These are phyloP conservation scores for Ophraella communa DNA, from an alignment of 2,888 invertebrate genomes.

Conservation along the genomic window DNA sequence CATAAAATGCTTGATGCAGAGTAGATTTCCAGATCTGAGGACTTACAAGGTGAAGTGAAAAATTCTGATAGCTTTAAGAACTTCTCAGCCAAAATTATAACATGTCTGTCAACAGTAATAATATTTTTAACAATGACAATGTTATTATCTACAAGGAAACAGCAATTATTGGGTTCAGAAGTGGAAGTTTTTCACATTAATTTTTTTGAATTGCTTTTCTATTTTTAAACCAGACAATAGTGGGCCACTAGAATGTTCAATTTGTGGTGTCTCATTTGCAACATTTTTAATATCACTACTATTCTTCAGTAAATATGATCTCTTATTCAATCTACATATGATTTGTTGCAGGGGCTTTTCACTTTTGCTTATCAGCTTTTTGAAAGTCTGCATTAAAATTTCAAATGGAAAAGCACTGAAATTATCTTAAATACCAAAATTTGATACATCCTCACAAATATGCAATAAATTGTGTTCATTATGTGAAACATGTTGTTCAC, in stretches of 20 bases:
- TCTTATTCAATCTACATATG: slow-evolving; percentile 9
- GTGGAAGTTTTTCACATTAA: not conserved
- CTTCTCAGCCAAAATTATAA: slow-evolving; percentile 6
- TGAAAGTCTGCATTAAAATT: slow-evolving; percentile 19
- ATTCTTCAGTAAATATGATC: not conserved
- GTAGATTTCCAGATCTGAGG: slow-evolving; percentile 14
- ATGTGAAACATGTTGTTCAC: slow-evolving; percentile 23
- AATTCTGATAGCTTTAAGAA: slow-evolving; percentile 4
- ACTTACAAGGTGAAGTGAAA: slow-evolving; percentile 6
- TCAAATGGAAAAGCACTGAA: slow-evolving; percentile 24
- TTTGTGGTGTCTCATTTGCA: not conserved
- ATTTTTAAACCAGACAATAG: not conserved
- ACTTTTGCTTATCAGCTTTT: slow-evolving; percentile 11
- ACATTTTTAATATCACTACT: not conserved
- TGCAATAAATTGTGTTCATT: slow-evolving; percentile 21
- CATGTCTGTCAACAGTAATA: slow-evolving; percentile 4
- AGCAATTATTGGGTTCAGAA: slow-evolving; percentile 11
- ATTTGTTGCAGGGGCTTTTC: slow-evolving; percentile 9
- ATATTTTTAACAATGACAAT: slow-evolving; percentile 11
- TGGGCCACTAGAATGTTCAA: slow-evolving; percentile 4
- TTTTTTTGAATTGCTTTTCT: slow-evolving; percentile 1
- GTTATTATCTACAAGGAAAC: not conserved
- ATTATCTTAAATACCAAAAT: slow-evolving; percentile 14
- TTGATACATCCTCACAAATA: slow-evolving; percentile 14
- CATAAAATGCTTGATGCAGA: not conserved